phyloP scores from a whole-genome alignment of 2,113 vertebrate genomes.

The Oryctolagus cuniculus region mOryCun1.1 NC_091445.1:13823501-13824000 shows the following conservation, averaged over 20 bases:
- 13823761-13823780: not conserved
- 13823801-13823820: not conserved
- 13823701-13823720: not conserved
- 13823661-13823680: not conserved
- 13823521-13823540: slow-evolving; percentile 40
- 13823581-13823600: slow-evolving; percentile 32
- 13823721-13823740: not conserved
- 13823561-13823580: not conserved
- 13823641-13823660: not conserved
- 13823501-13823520: slow-evolving; percentile 62
- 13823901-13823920: not conserved
- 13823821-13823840: not conserved
- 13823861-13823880: not conserved
- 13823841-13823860: not conserved
- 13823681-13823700: not conserved
- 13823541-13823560: not conserved
- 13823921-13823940: not conserved
- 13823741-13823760: not conserved
- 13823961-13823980: not conserved
- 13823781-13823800: not conserved
- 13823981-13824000: not conserved
- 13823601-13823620: slow-evolving; percentile 18
- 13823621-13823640: not conserved
- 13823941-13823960: not conserved
- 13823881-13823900: not conserved